These are phyloP conservation scores for Propsilocerus akamusi DNA, from an alignment of 1,140 invertebrate species.

Conservation along the genomic window DNA sequence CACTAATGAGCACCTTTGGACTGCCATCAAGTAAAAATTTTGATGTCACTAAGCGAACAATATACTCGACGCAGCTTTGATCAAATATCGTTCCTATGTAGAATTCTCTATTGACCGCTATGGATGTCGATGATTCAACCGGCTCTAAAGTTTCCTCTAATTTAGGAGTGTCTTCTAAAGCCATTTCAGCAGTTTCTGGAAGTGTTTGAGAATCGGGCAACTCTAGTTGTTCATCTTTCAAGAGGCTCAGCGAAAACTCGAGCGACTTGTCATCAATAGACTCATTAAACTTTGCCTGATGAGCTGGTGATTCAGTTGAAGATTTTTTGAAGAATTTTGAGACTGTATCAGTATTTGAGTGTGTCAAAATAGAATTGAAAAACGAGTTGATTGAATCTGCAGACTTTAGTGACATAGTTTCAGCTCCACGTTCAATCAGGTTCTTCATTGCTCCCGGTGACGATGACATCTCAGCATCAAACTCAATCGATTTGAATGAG, in stretches of 20 bases:
- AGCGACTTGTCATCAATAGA: background rate
- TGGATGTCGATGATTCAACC: background rate
- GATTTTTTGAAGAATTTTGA: conserved; percentile 10
- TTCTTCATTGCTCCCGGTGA: conserved; percentile 6
- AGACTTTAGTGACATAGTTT: conserved; percentile 7
- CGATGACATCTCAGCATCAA: conserved; percentile 23
- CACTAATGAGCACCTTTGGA: conserved; percentile 34
- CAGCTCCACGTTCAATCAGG: background rate
- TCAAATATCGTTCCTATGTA: conserved; percentile 17
- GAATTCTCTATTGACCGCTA: background rate
- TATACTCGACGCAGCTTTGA: conserved; percentile 18
- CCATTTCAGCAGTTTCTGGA: conserved; percentile 1
- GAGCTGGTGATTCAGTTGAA: conserved; percentile 15
- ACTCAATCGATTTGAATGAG: conserved; percentile 25
- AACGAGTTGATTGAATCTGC: conserved; percentile 23
- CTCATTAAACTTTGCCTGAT: conserved; percentile 6
- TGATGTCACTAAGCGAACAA: conserved; percentile 16
- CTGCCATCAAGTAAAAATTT: conserved; percentile 47
- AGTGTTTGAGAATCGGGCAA: background rate
- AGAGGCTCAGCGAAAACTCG: background rate
- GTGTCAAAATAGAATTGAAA: conserved; percentile 22
- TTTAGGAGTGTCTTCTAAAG: background rate
- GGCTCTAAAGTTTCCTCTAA: background rate
- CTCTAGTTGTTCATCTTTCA: conserved; percentile 2
- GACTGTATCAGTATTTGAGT: conserved; percentile 21